Evolutionary conservation across 2,797 vertebrate species (phyloP).

Genomic region (Catostomus latipinnis): DNA sequence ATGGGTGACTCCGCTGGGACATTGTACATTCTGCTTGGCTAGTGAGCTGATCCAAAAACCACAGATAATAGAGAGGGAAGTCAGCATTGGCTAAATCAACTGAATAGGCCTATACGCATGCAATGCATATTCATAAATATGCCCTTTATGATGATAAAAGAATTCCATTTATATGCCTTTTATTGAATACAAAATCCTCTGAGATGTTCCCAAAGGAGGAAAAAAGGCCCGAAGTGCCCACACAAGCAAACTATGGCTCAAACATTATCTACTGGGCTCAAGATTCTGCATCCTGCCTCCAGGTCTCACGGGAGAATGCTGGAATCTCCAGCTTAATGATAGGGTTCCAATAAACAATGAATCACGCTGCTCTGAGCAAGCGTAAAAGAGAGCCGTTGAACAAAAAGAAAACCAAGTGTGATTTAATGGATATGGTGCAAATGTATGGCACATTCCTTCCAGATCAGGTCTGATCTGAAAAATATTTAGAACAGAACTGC

Average conservation of each 20-base stretch:
- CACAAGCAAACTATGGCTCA: conserved; percentile 72
- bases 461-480: conserved; percentile 51
- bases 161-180: conserved; percentile 39
- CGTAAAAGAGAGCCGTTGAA: conserved; percentile 57
- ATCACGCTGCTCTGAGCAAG: conserved; percentile 72
- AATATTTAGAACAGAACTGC: conserved; percentile 59
- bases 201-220: conserved; percentile 50
- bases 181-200: conserved; percentile 46
- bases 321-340: conserved; percentile 82
- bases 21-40: conserved; percentile 44
- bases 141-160: conserved; percentile 51
- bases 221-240: conserved; percentile 54
- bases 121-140: conserved; percentile 53
- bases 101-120: conserved; percentile 27
- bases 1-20: conserved; percentile 55
- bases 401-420: conserved; percentile 44
- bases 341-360: conserved; percentile 79
- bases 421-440: conserved; percentile 43
- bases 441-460: conserved; percentile 49
- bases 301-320: conserved; percentile 83
- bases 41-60: conserved; percentile 47
- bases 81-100: conserved; percentile 36
- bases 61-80: conserved; percentile 53
- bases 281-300: conserved; percentile 84
- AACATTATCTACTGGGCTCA: conserved; percentile 81